Evolutionary conservation across 2,888 invertebrate species (phyloP), one percentile per base, ranked within the genome.

Genomic region (Malthinus seriepunctatus): DNA sequence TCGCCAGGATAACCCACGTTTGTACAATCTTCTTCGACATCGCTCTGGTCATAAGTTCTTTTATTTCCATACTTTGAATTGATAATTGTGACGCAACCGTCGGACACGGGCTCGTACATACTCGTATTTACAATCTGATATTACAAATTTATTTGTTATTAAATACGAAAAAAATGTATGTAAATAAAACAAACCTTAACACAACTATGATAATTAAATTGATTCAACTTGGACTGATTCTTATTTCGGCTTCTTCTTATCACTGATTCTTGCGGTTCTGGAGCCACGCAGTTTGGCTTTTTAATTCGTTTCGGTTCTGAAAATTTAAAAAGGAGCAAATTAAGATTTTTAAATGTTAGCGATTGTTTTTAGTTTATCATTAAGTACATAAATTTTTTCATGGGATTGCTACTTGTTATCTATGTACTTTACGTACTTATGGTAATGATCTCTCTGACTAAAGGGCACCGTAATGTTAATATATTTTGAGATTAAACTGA

Each of bases 71-170:
- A 64, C 60, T 65, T 66, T 56, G 67, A 58, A 59, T 70, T 69
- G 60, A 71, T 68, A 37, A 70, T 69, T 23, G 71, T 70, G 60
- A 72, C 69, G 69, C 72, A 75, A 63, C 69, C 69, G 63, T 74
- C 74, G 58, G 72, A 66, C 42, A 78, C 77, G 32, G 76, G 75
- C 63, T 77, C 76, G 71, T 78, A 78, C 77, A 78, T 78, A 62
- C 68, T 72, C 68, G 74, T 66, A 50, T 65, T 66, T 44, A 68
- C 63, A 52, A 69, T 68, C 71, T 72, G 67, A 33, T 70, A 70
- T 63, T 51, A 57, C 48, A 48, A 47, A 56, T 54, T 61, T 53
- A 54, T 54, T 37, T 32, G 47, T 54, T 63, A 56, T 46, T 37
- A 51, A 46, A 49, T 56, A 23, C 47, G 15, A 46, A 50, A 34